phyloP scores from a whole-genome alignment of 2,113 vertebrate genomes.

The Alectura lathami region DNA sequence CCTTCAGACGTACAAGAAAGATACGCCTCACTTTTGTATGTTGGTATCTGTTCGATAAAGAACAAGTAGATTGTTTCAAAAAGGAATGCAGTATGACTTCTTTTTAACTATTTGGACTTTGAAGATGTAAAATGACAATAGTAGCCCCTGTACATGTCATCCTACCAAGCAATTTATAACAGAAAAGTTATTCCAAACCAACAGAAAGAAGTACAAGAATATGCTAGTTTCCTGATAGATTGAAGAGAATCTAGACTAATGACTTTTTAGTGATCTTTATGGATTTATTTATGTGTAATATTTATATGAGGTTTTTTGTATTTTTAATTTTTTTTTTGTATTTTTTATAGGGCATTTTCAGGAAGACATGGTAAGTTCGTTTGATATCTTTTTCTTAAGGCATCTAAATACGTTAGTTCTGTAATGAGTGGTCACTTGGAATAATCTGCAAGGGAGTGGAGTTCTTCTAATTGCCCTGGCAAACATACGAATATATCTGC shows the following conservation, averaged over 20 bases:
- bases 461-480: background rate
- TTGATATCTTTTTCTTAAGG: background rate
- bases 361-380: conserved; percentile 90
- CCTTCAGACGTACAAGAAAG: background rate
- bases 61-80: background rate
- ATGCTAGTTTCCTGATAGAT: background rate
- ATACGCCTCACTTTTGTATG: background rate
- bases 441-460: background rate
- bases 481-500: background rate
- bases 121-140: background rate
- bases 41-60: background rate
- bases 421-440: background rate
- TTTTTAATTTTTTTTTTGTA: background rate
- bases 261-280: background rate
- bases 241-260: background rate
- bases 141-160: background rate
- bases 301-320: background rate
- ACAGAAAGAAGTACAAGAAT: background rate
- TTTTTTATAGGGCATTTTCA: conserved; percentile 85
- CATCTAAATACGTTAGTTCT: background rate
- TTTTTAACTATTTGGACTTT: background rate
- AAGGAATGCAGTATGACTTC: background rate
- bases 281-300: background rate
- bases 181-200: background rate
- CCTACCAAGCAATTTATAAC: background rate